Conservation (phyloP, 2,888 invertebrate species). For the Meghimatium bilineatum region DNA sequence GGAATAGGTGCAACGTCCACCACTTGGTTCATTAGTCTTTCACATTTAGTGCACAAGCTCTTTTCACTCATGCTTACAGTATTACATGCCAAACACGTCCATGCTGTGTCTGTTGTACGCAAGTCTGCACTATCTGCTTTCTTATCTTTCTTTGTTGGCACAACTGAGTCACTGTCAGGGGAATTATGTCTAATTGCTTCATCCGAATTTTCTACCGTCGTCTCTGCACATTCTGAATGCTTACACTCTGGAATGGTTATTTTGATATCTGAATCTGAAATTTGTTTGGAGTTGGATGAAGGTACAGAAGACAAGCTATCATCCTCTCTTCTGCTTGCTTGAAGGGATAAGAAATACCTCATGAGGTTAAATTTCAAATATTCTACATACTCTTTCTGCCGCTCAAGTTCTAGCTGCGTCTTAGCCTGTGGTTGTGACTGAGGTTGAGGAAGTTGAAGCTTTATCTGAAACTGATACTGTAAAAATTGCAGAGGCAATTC, state of each 20-base stretch:
- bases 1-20: conserved; percentile 67
- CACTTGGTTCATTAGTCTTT: conserved; percentile 67
- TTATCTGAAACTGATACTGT: too few species aligned
- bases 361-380: conserved; percentile 11
- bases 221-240: conserved; percentile 38
- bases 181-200: conserved; percentile 67
- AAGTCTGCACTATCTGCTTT: conserved; percentile 13
- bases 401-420: too few species aligned
- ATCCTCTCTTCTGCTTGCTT: background rate
- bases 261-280: background rate
- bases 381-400: background rate
- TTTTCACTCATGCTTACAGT: conserved; percentile 69
- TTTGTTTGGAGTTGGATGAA: background rate
- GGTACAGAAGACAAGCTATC: background rate
- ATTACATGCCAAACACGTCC: conserved; percentile 66
- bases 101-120: too few species aligned
- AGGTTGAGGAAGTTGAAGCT: too few species aligned
- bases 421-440: too few species aligned
- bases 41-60: conserved; percentile 71
- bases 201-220: conserved; percentile 47
- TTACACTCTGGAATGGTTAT: conserved; percentile 33
- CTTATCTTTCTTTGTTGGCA: conserved; percentile 54
- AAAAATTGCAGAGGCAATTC: too few species aligned
- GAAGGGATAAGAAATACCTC: conserved; percentile 44
- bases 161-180: conserved; percentile 61